phyloP scores from a whole-genome alignment of 2,797 vertebrate species.

The Sphaeramia orbicularis region DNA sequence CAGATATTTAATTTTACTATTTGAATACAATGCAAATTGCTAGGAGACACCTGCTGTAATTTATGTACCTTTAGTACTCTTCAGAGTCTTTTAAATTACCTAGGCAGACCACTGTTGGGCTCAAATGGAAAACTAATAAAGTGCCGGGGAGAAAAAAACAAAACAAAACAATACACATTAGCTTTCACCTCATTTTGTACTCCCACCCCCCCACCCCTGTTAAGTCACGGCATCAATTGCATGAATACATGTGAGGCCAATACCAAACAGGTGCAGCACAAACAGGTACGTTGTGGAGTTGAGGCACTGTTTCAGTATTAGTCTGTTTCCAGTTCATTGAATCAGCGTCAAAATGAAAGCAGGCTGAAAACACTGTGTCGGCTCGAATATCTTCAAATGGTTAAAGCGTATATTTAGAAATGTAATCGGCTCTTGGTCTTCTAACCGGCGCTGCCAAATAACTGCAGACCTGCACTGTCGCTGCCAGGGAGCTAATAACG shows the following conservation, averaged over 20 bases:
- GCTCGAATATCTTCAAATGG: conserved; percentile 18
- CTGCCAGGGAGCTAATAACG: conserved; percentile 18
- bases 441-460: conserved; percentile 16
- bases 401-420: conserved; percentile 21
- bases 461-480: conserved; percentile 4
- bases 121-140: conserved; percentile 46
- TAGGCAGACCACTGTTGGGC: background rate
- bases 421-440: conserved; percentile 22
- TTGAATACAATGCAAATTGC: background rate
- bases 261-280: conserved; percentile 24
- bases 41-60: conserved; percentile 16
- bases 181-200: conserved; percentile 22
- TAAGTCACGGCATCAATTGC: conserved; percentile 11
- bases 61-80: conserved; percentile 8
- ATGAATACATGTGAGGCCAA: conserved; percentile 11
- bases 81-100: conserved; percentile 21
- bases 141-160: conserved; percentile 13
- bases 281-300: too few species aligned
- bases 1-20: conserved; percentile 15
- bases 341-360: background rate
- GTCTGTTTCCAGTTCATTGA: too few species aligned
- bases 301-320: too few species aligned
- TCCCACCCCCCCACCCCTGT: too few species aligned
- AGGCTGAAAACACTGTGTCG: conserved; percentile 12
- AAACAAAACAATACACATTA: conserved; percentile 21